phyloP scores from a whole-genome alignment of 2,797 vertebrate genomes.

The Neopelma chrysocephalum region DNA sequence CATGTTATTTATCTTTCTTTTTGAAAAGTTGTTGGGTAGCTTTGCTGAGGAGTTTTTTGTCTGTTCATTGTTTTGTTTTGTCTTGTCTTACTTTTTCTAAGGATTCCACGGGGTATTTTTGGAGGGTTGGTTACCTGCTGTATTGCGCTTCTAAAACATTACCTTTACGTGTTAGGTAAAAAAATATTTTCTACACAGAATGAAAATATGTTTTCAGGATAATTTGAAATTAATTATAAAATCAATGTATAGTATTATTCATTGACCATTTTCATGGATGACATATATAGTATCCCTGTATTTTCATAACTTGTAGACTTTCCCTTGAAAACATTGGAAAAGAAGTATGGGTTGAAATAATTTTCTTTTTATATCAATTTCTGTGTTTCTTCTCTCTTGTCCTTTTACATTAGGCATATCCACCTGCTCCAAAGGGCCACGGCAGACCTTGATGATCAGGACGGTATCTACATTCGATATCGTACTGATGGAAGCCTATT shows the following conservation, averaged over 20 bases:
- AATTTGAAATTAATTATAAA: background rate
- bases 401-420: background rate
- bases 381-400: background rate
- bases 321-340: background rate
- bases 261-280: background rate
- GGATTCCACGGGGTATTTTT: rapidly evolving
- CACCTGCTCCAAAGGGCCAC: no score
- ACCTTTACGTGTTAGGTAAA: background rate
- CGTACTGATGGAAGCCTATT: no score
- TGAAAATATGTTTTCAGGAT: background rate
- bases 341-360: background rate
- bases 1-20: background rate
- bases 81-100: background rate
- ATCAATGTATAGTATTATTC: background rate
- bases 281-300: background rate
- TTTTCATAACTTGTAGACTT: background rate
- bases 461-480: no score
- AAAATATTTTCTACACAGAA: background rate
- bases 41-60: background rate
- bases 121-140: background rate
- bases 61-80: background rate
- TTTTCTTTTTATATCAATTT: background rate
- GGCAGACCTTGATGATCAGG: no score
- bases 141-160: background rate
- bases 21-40: background rate